Base-by-base conservation (phyloP, 2,113 vertebrate species). In the Synchiropus splendidus region DNA sequence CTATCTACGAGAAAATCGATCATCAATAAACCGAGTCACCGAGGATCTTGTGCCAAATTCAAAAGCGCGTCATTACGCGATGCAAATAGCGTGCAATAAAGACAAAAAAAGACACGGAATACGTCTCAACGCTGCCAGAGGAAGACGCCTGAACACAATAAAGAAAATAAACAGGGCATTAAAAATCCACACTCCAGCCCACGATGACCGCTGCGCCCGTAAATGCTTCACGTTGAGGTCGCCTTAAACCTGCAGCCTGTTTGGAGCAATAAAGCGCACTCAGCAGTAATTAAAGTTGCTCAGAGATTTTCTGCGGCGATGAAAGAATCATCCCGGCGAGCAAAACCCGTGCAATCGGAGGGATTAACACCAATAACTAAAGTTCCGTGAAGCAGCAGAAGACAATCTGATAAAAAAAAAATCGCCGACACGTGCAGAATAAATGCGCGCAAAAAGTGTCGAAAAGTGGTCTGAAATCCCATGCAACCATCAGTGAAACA, bases 381-480 rank as follows among this genome's bases (percentile, higher is more conserved):
- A 6, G 18, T 14, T 9, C 18, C 12, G 13, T 39, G 46, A 67
- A 58, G 18, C 44, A 49, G 31, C 18, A 41, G 10, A 30, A 41
- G 11, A 13, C 16, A 15, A 6, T 11, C 2, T 12, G 11, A 27
- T 27, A 3, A 6, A 12, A 36, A 21, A 15, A 35, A 40, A 18
- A 46, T 18, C 31, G 47, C 1, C 18, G 33, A 43, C 13, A 37
- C 51, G 54, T 64, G 54, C 61, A 58, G 13, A 12, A 38, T 21
- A 67, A 27, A 6, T 31, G 18, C 31, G 41, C 21, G 21, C 6
- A 12, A 45, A 55, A 1, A 45, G 41, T 30, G 18, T 21, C 1
- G 5, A 4, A 35, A 31, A 16, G 59, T n/a, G 11, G 16, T 39
- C 44, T 17, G 51, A 67, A 59, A 41, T 31, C 45, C 45, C 33